Base-by-base conservation (phyloP, 2,797 vertebrate species). In the Sandelia bainsii region DNA sequence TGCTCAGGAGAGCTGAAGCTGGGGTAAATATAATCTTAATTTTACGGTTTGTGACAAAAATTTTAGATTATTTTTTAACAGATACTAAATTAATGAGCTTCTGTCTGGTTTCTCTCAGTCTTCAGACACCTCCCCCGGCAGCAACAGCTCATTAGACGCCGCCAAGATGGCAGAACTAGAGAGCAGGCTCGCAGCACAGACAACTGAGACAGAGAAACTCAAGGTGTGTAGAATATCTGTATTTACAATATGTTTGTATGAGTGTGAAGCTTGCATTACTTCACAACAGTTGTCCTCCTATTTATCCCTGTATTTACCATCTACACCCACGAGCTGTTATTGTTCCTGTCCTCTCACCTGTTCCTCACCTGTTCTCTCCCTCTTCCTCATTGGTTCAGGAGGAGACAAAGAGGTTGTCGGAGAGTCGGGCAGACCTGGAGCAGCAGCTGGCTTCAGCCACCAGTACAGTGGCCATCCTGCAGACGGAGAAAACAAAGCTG, bases 381-480 rank as follows among this genome's bases (percentile, higher is more conserved):
- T 59, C 37, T 42, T 44, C 27, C 14, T 50, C 17, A 14, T 23
- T 1, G 57, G 61, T 63, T 37, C 83, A 99, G 98, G 95, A 77
- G 74, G 93, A 98, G 90, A 80, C 93, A 48, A 94, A 94, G 87
- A 72, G 87, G 63, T 77, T 94, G 69, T 91, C 80, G 0, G 94
- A 95, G 56, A 92, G 95, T 70, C 95, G 89, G 75, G 87, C 75
- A 0, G 87, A 91, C 1, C 84, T 97, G 62, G 96, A 96, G 80
- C 94, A 96, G 84, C 96, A 97, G 59, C 87, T 98, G 80, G 97
- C 97, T 22, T 93, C 97, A 0, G 94, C 95, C 66, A 97, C 94
- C 32, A 98, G 97, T 79, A 97, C 97, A 0, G 94, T 92, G 29
- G 96, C 96, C 27, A 97, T 99, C 86, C 85, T 99, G 83, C 95